These are phyloP conservation scores for Phainopepla nitens DNA, from an alignment of 2,113 vertebrate genomes.

Conservation along the genomic window DNA sequence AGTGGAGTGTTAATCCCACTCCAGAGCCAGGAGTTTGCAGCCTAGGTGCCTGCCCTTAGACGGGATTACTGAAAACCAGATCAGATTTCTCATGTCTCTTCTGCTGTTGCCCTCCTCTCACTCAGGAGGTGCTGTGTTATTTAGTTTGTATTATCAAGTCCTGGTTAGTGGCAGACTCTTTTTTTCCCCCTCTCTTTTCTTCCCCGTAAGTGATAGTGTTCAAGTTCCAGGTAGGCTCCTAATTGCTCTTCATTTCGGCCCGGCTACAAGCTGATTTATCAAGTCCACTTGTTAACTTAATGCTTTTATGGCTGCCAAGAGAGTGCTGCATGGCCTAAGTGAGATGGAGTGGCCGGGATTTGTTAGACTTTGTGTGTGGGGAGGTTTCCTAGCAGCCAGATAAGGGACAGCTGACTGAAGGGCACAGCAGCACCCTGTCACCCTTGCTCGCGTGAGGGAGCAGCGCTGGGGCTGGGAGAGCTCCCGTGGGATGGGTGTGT, in stretches of 20 bases:
- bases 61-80: background rate
- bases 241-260: background rate
- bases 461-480: background rate
- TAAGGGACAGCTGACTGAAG: constrained; percentile 1
- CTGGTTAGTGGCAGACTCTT: background rate
- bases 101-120: background rate
- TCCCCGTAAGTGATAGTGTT: background rate
- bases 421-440: background rate
- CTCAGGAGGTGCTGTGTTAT: background rate
- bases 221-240: background rate
- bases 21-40: background rate
- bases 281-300: background rate
- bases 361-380: background rate
- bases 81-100: background rate
- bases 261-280: background rate
- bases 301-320: background rate
- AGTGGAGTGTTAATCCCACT: background rate
- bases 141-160: background rate
- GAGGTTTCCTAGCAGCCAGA: constrained; percentile 33
- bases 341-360: background rate
- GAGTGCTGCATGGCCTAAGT: background rate
- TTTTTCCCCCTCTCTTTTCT: background rate
- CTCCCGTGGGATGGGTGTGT: accelerated
- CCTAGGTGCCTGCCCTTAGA: background rate
- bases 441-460: background rate